Evolutionary conservation across 2,113 vertebrate species (phyloP), one percentile per base, ranked within the genome.

Genomic region (Microcebus griseorufus): DNA sequence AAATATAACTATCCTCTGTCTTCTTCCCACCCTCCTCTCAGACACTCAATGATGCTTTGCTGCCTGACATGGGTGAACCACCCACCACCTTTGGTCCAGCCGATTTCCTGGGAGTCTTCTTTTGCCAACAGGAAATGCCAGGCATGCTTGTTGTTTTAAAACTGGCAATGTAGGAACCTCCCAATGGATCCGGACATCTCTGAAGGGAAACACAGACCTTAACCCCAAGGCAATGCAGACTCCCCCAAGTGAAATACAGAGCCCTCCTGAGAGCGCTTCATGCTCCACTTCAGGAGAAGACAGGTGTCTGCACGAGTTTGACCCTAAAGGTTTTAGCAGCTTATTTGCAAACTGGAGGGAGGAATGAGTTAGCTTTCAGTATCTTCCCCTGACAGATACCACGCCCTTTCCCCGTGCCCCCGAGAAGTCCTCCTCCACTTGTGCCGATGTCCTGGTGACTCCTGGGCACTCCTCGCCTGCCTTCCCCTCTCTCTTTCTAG

Each of bases 371-470:
- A 11, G 32, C 27, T n/a, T 14, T n/a, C 32, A 9, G 23, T 37
- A 5, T 78, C 72, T 48, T 18, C 34, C 67, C 48, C 29, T 16
- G 5, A 32, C 5, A 81, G 65, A 70, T 4, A 27, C 20, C 23
- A 23, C 3, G 2, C 42, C 23, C 22, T 27, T 32, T 17, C 6
- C 55, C 37, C 22, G 16, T 18, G 34, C 11, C 34, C 64, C 60
- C 10, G 42, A 72, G 76, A 67, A n/a, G 1, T 7, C 0, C 9
- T 3, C 10, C 6, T 7, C n/a, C 12, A 25, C 27, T 29, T 6
- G 5, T 0, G 0, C 0, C 1, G 17, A 2, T 22, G 11, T 2
- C n/a, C 27, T 18, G 2, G 22, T 39, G 22, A 67, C 29, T 45
- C 9, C 32, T 16, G 20, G 62, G 53, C 7, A 6, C 18, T 3